Conservation (phyloP, 2,888 invertebrate genomes). For the Callosobruchus maculatus region DNA sequence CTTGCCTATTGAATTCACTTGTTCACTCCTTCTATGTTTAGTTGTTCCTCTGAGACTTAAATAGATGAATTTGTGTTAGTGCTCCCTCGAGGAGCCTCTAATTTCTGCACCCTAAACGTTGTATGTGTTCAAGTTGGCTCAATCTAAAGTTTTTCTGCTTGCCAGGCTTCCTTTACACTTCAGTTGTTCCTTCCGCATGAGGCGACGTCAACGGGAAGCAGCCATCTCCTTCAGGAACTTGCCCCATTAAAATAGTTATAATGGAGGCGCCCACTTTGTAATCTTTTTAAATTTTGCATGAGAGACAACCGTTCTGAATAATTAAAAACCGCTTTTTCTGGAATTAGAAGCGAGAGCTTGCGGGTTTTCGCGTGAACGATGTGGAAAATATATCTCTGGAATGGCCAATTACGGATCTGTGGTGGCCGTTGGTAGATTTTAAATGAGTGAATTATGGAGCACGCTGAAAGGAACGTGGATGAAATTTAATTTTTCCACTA, state of each 20-base stretch:
- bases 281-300: not conserved
- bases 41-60: too few relatives aligned
- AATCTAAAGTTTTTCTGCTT: not conserved
- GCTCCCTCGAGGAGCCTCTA: not conserved
- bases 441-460: not conserved
- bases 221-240: not conserved
- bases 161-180: not conserved
- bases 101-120: not conserved
- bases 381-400: not conserved
- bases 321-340: not conserved
- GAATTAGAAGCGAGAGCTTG: not conserved
- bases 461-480: not conserved
- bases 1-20: too few relatives aligned
- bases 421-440: not conserved
- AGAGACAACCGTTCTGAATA: not conserved
- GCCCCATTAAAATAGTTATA: not conserved
- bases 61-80: too few relatives aligned
- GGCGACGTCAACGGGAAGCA: not conserved
- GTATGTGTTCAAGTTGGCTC: not conserved
- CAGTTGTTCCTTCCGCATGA: not conserved
- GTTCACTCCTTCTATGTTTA: too few relatives aligned
- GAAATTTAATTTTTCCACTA: not conserved
- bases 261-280: not conserved
- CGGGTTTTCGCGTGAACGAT: not conserved
- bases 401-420: not conserved